These are phyloP conservation scores for Megaustenia siamemsis DNA, from an alignment of 2,888 invertebrate species.

Conservation along the genomic window DNA sequence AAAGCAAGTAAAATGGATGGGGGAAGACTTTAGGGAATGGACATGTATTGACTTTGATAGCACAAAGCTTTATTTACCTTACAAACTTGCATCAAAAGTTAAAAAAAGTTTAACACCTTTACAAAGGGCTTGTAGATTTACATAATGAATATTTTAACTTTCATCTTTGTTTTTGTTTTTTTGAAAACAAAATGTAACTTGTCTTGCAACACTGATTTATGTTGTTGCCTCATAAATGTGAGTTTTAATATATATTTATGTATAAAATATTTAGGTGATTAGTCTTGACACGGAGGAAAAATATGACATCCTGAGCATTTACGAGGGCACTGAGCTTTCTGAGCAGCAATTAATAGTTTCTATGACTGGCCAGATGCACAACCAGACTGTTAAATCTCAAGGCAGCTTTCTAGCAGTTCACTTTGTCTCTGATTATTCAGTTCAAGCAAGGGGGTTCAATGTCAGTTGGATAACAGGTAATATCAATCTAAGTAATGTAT, in stretches of 20 bases:
- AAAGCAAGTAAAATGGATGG: no score
- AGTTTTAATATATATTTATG: background rate
- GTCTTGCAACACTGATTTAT: background rate
- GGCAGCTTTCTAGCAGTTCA: slow-evolving; percentile 65
- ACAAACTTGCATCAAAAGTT: no score
- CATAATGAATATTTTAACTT: no score
- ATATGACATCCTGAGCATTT: slow-evolving; percentile 68
- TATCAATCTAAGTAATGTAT: background rate
- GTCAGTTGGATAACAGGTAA: slow-evolving; percentile 68
- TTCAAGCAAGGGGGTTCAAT: slow-evolving; percentile 65
- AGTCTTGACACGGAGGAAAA: slow-evolving; percentile 64
- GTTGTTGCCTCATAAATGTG: background rate
- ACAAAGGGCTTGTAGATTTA: no score
- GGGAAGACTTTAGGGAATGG: no score
- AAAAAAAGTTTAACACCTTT: no score
- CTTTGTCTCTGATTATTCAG: slow-evolving; percentile 68
- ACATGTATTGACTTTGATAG: no score
- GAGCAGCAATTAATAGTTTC: slow-evolving; percentile 58
- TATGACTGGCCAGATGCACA: slow-evolving; percentile 56
- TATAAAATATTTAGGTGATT: slow-evolving; percentile 62
- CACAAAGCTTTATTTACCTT: no score
- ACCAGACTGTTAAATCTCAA: slow-evolving; percentile 60
- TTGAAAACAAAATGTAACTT: no score
- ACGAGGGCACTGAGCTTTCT: slow-evolving; percentile 65
- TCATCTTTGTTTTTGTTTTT: background rate